These are phyloP conservation scores for Melanotaenia maccullochi DNA, from an alignment of 2,797 vertebrate genomes.

Conservation along the genomic window DNA sequence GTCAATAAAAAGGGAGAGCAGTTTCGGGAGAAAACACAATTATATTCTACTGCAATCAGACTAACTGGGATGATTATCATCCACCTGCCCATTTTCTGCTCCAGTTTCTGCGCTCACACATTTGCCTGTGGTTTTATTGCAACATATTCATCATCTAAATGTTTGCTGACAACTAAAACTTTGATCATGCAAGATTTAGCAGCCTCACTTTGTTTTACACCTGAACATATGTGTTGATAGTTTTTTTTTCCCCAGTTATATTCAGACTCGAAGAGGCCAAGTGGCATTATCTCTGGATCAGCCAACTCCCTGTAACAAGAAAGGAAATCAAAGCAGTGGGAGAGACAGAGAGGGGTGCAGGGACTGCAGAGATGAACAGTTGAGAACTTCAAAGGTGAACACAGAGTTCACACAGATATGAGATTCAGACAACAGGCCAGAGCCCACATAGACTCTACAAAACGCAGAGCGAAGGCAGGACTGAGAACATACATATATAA, in stretches of 20 bases:
- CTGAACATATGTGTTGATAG: conserved; percentile 11
- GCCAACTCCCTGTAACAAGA: conserved; percentile 57
- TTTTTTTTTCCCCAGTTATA: conserved; percentile 8
- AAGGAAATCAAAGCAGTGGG: conserved; percentile 66
- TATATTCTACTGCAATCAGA: conserved; percentile 34
- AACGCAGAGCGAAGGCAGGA: conserved; percentile 34
- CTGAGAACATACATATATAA: conserved; percentile 54
- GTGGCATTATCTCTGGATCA: conserved; percentile 63
- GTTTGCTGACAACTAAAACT: conserved; percentile 9
- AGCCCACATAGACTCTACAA: conserved; percentile 58
- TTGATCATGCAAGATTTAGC: background rate
- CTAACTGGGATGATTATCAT: conserved; percentile 1
- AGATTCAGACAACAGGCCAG: conserved; percentile 62
- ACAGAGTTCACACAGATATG: conserved; percentile 71
- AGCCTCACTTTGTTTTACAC: conserved; percentile 21
- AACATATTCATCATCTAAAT: conserved; percentile 5
- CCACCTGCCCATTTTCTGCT: background rate
- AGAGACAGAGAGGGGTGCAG: conserved; percentile 35
- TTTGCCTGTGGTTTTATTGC: background rate
- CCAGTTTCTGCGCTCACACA: background rate
- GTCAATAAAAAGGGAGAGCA: conserved; percentile 58
- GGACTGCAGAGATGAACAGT: conserved; percentile 42
- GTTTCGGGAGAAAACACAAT: conserved; percentile 26
- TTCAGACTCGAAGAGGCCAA: conserved; percentile 28
- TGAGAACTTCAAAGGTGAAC: conserved; percentile 74